Conservation (phyloP, 64 coral and sea anemone genomes). For the Catalaphyllia jardinei region DNA sequence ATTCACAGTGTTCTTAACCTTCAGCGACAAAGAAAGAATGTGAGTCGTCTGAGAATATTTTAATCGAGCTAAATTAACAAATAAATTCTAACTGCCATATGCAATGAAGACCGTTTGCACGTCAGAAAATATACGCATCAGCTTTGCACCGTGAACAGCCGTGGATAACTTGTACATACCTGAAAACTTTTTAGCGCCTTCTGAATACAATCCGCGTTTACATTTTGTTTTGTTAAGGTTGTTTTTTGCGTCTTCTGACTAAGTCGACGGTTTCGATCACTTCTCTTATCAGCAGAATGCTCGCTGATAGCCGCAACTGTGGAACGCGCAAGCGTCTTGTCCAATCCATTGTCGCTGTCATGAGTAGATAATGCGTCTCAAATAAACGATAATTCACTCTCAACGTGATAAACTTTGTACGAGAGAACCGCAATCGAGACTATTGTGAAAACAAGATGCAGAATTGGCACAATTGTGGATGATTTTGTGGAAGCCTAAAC, state of each 20-base stretch:
- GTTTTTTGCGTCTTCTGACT: background rate
- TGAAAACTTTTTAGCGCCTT: background rate
- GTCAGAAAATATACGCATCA: background rate
- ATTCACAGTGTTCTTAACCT: constrained; percentile 1
- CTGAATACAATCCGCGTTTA: background rate
- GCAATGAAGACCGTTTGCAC: background rate
- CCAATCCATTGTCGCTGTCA: too few species aligned
- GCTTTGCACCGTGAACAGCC: background rate
- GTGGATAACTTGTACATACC: background rate
- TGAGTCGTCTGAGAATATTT: background rate
- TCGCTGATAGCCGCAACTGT: background rate
- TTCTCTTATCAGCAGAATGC: background rate
- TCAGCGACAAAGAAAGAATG: background rate
- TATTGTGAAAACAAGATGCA: constrained; percentile 15
- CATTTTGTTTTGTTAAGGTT: background rate
- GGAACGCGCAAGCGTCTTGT: background rate
- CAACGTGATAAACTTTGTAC: constrained; percentile 7
- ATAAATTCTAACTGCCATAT: background rate
- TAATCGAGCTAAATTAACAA: background rate
- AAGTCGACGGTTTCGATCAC: background rate
- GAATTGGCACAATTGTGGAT: background rate
- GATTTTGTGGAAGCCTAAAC: background rate
- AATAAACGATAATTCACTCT: constrained; percentile 5
- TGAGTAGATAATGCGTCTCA: background rate
- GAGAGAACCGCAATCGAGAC: background rate